A percentile compares a stretch with the other conserved stretches of the same genome.
These are phyloP conservation scores for Champsocephalus esox DNA, from an alignment of 2,797 vertebrate species.

Conservation along the genomic window DNA sequence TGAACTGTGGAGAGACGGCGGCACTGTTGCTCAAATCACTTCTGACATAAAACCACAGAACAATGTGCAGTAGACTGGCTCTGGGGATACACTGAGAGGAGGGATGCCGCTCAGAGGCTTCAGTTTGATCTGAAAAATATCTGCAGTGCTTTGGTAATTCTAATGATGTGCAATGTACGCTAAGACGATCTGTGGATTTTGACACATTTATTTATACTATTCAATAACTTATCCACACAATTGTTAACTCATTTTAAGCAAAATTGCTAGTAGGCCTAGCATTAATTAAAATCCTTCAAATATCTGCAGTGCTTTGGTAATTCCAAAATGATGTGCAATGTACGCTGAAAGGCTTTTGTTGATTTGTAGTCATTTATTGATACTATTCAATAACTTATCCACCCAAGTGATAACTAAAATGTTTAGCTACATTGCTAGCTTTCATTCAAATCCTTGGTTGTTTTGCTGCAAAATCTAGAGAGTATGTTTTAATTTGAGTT, in stretches of 20 bases:
- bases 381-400: not conserved
- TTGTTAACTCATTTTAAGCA: not conserved
- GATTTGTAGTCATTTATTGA: not conserved
- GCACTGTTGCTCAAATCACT: conserved; percentile 58
- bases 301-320: conserved; percentile 3
- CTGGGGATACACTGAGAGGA: conserved; percentile 28
- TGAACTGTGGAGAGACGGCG: conserved; percentile 48
- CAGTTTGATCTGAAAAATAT: conserved; percentile 26
- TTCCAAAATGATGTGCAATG: conserved; percentile 4
- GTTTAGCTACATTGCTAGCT: too few relatives aligned
- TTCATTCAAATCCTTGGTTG: not conserved
- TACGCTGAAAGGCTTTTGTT: not conserved
- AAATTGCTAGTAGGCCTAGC: too few relatives aligned
- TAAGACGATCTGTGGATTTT: conserved; percentile 1
- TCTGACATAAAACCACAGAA: conserved; percentile 69
- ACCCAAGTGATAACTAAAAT: not conserved
- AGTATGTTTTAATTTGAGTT: not conserved
- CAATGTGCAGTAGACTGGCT: conserved; percentile 57
- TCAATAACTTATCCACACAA: not conserved
- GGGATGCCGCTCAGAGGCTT: conserved; percentile 30
- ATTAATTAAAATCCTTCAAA: not conserved
- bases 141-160: conserved; percentile 12
- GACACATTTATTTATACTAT: not conserved
- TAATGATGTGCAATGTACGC: not conserved
- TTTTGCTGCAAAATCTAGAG: not conserved